Percentiles rank a stretch among this genome's conserved stretches.
Evolutionary conservation across 2,113 vertebrate species (phyloP).

Genomic region (Channa argus): DNA sequence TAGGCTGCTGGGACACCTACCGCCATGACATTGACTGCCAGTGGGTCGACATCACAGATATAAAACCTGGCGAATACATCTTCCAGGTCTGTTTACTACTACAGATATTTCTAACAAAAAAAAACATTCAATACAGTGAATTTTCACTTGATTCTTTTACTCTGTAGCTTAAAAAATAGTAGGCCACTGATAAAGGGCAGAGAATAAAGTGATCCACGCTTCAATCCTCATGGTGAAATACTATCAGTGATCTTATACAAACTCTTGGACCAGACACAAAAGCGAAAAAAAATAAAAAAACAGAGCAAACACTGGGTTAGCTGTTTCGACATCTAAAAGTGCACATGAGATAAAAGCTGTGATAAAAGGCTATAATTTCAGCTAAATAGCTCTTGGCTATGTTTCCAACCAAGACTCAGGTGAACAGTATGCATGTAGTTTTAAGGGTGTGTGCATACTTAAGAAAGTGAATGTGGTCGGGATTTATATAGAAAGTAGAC

Average conservation of each 20-base stretch:
- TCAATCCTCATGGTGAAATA: conserved; percentile 26
- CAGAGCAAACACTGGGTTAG: conserved; percentile 6
- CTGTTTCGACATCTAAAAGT: conserved; percentile 59
- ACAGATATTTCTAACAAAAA: no score
- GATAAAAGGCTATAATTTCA: conserved; percentile 79
- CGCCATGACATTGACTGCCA: conserved; percentile 99
- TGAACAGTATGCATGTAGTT: conserved; percentile 62
- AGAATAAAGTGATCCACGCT: conserved; percentile 1
- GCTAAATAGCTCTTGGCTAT: conserved; percentile 64
- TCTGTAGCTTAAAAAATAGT: no score
- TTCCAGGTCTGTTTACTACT: conserved; percentile 88
- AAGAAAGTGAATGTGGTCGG: conserved; percentile 75
- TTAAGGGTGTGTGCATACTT: conserved; percentile 76
- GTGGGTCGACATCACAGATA: conserved; percentile 96
- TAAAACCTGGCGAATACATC: conserved; percentile 92
- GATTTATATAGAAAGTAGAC: conserved; percentile 77
- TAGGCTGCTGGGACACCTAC: conserved; percentile 98
- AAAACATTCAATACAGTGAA: no score
- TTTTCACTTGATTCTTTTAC: no score
- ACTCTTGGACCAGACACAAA: conserved; percentile 10
- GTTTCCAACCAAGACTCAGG: conserved; percentile 51
- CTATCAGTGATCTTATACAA: conserved; percentile 22
- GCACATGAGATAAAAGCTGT: conserved; percentile 59
- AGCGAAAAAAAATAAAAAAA: neutral
- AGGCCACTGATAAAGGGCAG: neutral